phyloP scores from a whole-genome alignment of 1,140 invertebrate genomes.

The Caenorhabditis inopinata region DNA sequence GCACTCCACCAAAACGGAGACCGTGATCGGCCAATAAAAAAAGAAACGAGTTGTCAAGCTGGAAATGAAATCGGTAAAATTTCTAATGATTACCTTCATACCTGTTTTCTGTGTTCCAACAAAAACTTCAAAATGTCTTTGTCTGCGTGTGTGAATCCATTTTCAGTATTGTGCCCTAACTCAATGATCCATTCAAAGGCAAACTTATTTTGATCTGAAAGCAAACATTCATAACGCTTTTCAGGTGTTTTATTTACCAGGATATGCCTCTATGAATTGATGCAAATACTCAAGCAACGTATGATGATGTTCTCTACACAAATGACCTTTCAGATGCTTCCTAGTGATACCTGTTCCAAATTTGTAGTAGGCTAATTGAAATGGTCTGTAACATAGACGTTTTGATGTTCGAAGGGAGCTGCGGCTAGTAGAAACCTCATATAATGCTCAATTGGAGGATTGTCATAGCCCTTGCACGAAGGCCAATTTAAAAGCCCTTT shows the following conservation, averaged over 20 bases:
- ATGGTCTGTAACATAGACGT: no score
- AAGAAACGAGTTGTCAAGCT: constrained; percentile 45
- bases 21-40: constrained; percentile 46
- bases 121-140: constrained; percentile 32
- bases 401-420: no score
- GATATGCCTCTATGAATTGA: constrained; percentile 42
- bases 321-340: not conserved
- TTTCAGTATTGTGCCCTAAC: no score
- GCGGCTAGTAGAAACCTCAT: no score
- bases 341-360: not conserved
- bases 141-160: not conserved
- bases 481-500: constrained; percentile 43
- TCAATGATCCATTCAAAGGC: no score
- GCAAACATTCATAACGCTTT: no score
- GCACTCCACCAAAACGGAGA: not conserved
- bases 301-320: constrained; percentile 15
- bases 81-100: not conserved
- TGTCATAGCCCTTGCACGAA: constrained; percentile 40
- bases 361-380: constrained; percentile 6
- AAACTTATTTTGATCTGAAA: constrained; percentile 35
- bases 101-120: constrained; percentile 25
- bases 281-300: constrained; percentile 20
- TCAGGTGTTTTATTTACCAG: not conserved
- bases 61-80: not conserved
- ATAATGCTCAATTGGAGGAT: constrained; percentile 37